A percentile compares a stretch with the other conserved stretches of the same genome.
These are phyloP conservation scores for Cyanoderma ruficeps DNA, from an alignment of 2,113 vertebrate genomes.

Conservation along the genomic window DNA sequence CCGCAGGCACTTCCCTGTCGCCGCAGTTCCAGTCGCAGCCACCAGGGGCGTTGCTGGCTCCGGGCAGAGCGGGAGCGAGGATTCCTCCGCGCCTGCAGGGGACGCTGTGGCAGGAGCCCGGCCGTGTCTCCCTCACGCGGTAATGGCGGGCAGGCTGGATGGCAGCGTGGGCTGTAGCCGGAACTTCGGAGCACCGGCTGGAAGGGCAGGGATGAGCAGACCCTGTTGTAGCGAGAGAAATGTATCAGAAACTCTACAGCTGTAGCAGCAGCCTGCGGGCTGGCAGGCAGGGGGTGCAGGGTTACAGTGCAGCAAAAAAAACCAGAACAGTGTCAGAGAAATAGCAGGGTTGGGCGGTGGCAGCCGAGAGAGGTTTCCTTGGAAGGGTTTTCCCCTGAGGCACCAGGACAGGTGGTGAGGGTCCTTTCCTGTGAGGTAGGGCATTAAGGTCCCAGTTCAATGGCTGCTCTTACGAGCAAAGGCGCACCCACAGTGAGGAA, in stretches of 20 bases:
- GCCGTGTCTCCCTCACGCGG: rapidly evolving
- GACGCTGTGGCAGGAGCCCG: not conserved
- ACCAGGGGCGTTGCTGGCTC: not conserved
- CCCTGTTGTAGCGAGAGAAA: not conserved
- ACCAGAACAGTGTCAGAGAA: rapidly evolving
- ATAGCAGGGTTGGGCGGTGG: rapidly evolving
- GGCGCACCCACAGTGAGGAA: not conserved
- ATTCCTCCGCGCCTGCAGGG: not conserved
- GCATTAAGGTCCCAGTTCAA: not conserved
- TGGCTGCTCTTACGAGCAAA: not conserved
- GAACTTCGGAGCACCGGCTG: too few relatives aligned
- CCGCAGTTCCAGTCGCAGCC: not conserved
- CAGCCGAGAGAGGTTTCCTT: too few relatives aligned
- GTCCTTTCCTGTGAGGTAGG: not conserved
- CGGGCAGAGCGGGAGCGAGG: rapidly evolving
- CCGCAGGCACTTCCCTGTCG: rapidly evolving
- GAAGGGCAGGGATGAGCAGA: rapidly evolving
- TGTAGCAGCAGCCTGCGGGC: not conserved
- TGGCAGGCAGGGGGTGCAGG: too few relatives aligned
- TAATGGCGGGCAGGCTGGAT: not conserved
- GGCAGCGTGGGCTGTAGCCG: rapidly evolving
- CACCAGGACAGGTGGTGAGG: not conserved
- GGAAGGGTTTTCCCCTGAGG: not conserved
- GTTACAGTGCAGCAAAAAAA: not conserved
- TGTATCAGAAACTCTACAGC: not conserved